Evolutionary conservation across 2,797 vertebrate genomes (phyloP), one percentile per base, ranked within the genome.

Genomic region (Enteromius mattozi): DNA sequence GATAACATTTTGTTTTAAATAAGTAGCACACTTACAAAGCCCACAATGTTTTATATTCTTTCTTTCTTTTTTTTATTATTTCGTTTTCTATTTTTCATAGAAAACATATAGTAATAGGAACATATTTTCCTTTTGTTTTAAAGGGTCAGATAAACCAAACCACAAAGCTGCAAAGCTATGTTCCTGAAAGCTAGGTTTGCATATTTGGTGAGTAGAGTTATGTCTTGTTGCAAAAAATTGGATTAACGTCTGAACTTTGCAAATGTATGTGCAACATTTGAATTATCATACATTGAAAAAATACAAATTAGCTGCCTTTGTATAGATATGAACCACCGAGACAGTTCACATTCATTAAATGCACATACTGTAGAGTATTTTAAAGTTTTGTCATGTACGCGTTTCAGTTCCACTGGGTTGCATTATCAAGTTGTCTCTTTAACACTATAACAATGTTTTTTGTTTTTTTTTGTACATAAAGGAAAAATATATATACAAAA

Each of bases 301-400:
- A 93, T 93, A 93, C 88, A 92, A 92, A 93, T 93, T 94, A 95
- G 94, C 94, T 95, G 94, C 94, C 94, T 91, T 93, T 91, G 90
- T 90, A 83, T 82, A 93, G 91, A 90, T 88, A 90, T 88, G 79
- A 91, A 92, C 89, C 89, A 89, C 86, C 88, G 69, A 84, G 70
- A 76, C 77, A 65, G 88, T 86, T 88, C 89, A 88, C 91, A 90
- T 90, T 92, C 91, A 85, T 87, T 66, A 88, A 92, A 92, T 91
- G 91, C 90, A 92, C 92, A 93, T 87, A 87, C 80, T 86, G 71
- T 75, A 54, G 21, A 91, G 72, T 87, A 88, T 86, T 89, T 82
- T 33, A 70, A 72, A 37, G 49, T 56, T 85, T 86, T 49, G 47
- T 87, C 47, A 59, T 30, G 84, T 81, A 86, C 89, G 27, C 17